Base-by-base conservation (phyloP, 92 coral and sea anemone species). In the Paragorgia papillata region DNA sequence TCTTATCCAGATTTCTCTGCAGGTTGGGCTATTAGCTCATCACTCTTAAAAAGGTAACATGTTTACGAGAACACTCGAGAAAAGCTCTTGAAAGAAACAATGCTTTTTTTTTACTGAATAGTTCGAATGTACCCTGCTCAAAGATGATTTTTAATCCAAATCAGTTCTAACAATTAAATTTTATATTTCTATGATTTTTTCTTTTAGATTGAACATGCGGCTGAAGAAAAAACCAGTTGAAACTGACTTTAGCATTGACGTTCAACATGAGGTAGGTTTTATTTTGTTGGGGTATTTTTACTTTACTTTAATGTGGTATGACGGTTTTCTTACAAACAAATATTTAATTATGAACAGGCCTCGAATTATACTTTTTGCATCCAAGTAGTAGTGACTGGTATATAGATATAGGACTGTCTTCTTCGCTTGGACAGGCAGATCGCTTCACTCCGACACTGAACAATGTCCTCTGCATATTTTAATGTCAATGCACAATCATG, bases 1-100 rank as follows among this genome's bases (percentile, higher is more conserved):
- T 95, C 97, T 6, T 95, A 90, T 56, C 99, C 99, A 54, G 99
- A 95, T 75, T 95, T 95, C 80, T 77, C 92, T 50, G 95, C 99
- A 57, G 99, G 99, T 9, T 95, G 99, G 99, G 97, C 97, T 31
- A 62, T 95, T 18, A 91, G 92, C 56, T 57, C 88, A 7, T 57
- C 90, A 29, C 67, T 95, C 60, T 79, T 95, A 6, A 84, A 83
- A 57, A 83, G 85, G 99, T 88, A 70, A 85, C 85, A 57, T 5
- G 14, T 43, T 18, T 10, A 19, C 28, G 13, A 2, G 12, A 40
- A 3, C 15, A 13, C 25, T 9, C 55, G 25, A 41, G 12, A 17
- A 46, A 25, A 40, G 12, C 7, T 6, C 6, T 18, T 22, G 27
- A 4, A n/a, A 4, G 5, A 37, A 12, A 37, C 43, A 37, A n/a